These are phyloP conservation scores for Oligia fasciuncula DNA, from an alignment of 2,888 invertebrate species.

Conservation along the genomic window DNA sequence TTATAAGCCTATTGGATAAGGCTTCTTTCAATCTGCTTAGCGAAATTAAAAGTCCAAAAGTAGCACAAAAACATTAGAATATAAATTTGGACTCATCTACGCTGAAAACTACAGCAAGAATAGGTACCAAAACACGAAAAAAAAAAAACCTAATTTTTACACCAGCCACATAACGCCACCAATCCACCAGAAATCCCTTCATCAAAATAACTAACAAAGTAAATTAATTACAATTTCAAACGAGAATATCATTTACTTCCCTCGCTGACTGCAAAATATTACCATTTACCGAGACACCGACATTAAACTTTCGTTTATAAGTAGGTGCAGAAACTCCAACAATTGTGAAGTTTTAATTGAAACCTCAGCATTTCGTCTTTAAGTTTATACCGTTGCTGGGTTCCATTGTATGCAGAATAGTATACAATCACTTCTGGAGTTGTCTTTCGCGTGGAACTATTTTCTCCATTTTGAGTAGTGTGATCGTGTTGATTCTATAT, in stretches of 20 bases:
- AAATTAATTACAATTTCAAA: slow-evolving; percentile 61
- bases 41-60: neutral
- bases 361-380: slow-evolving; percentile 69
- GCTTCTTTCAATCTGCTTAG: neutral
- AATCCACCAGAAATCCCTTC: neutral
- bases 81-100: too few relatives aligned
- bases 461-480: slow-evolving; percentile 24
- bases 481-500: neutral
- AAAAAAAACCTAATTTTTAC: too few relatives aligned
- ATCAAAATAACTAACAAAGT: slow-evolving; percentile 43
- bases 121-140: neutral
- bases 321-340: slow-evolving; percentile 66
- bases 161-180: neutral
- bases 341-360: slow-evolving; percentile 76
- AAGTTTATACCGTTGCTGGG: slow-evolving; percentile 64
- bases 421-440: slow-evolving; percentile 55
- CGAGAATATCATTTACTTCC: slow-evolving; percentile 62
- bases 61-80: neutral
- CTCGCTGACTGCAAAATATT: slow-evolving; percentile 68
- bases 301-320: slow-evolving; percentile 69
- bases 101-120: neutral
- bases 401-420: slow-evolving; percentile 56
- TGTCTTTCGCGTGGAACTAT: slow-evolving; percentile 41
- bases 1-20: neutral
- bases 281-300: slow-evolving; percentile 64